Base-by-base conservation (phyloP, 2,888 invertebrate genomes). In the Tholera decimalis region DNA sequence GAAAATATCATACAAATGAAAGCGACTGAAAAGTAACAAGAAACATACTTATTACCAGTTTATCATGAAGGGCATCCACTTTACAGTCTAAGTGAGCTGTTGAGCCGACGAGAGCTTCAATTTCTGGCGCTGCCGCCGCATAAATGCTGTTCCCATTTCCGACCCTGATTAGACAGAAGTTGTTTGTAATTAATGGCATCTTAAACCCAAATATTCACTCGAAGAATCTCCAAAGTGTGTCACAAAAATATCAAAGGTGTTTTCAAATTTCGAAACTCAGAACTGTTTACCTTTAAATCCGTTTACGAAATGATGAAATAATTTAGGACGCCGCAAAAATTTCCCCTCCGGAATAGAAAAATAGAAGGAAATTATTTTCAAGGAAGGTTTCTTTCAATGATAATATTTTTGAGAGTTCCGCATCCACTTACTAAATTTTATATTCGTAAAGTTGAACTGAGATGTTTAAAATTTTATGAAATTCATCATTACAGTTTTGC, bases 11-110 rank as follows among this genome's bases (percentile, higher is more conserved):
- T 28, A 64, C 1, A 26, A 39, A 64, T 73, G 59, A 24, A 61
- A 72, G 78, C 65, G 51, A 68, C 56, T 64, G 44, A 64, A 73
- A 51, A 46, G 46, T 66, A 50, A 69, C 49, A 76, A 70, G 72
- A 78, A 83, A 88, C 85, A 89, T 88, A 87, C 84, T 87, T 87
- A 89, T 92, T 92, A 95, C 95, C 93, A 95, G 87, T 92, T 95
- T 95, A 88, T 95, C 95, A 71, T 95, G 95, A 8, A 95, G 87
- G 0, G 95, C 94, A 63, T 95, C 95, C 33, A 95, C 95, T 84
- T 95, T 95, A 87, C 95, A 95, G 87, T 95, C 95, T 61, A 95
- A 85, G 49, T 94, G 92, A 0, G 95, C 93, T 0, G 95, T 94
- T 54, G 95, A 93, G 0, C 95, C 95, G 1, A 95, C 95, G 44